Evolutionary conservation across 1,140 invertebrate genomes (phyloP).

Genomic region (Philotrypesis tridentata): DNA sequence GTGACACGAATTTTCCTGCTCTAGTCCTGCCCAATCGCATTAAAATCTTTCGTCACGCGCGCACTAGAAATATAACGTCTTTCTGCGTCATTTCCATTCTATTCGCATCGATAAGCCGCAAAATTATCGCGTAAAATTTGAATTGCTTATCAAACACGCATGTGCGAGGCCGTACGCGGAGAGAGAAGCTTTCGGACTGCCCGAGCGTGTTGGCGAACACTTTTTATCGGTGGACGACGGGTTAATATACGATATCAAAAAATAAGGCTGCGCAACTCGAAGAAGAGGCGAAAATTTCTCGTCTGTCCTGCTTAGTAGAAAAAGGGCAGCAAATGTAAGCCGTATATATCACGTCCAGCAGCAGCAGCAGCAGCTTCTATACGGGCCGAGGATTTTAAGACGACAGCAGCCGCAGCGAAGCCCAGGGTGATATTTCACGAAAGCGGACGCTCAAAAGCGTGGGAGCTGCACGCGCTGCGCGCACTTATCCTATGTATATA

Average conservation of each 20-base stretch:
- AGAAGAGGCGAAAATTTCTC: constrained; percentile 11
- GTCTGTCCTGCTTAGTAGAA: neutral
- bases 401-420: constrained; percentile 34
- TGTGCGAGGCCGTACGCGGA: too few relatives aligned
- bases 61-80: too few relatives aligned
- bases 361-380: constrained; percentile 31
- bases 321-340: constrained; percentile 42
- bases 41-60: too few relatives aligned
- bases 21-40: too few relatives aligned
- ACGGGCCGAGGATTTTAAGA: constrained; percentile 37
- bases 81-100: too few relatives aligned
- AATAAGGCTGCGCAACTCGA: neutral
- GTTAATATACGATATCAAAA: neutral
- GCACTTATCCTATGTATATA: constrained; percentile 19
- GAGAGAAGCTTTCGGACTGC: too few relatives aligned
- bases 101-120: too few relatives aligned
- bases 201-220: too few relatives aligned
- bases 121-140: too few relatives aligned
- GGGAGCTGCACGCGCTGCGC: constrained; percentile 11
- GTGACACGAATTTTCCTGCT: too few relatives aligned
- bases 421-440: constrained; percentile 37
- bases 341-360: constrained; percentile 39
- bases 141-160: too few relatives aligned
- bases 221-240: too few relatives aligned
- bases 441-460: constrained; percentile 35